A percentile compares a stretch with the other conserved stretches of the same genome.
These are phyloP conservation scores for Ovibos moschatus DNA, from an alignment of 2,113 vertebrate genomes.

Conservation along the genomic window DNA sequence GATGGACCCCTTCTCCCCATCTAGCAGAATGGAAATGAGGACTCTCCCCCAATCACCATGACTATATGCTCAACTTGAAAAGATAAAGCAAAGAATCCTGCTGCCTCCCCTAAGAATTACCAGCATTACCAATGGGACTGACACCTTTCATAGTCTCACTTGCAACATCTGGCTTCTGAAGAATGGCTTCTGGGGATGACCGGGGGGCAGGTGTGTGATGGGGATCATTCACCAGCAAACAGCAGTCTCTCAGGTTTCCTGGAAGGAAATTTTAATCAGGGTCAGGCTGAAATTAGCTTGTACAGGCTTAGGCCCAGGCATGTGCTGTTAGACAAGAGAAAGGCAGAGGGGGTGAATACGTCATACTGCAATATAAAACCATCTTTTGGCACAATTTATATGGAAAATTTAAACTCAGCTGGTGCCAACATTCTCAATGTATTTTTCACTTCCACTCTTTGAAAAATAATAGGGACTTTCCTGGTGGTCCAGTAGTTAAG, in stretches of 20 bases:
- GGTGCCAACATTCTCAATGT: neutral
- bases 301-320: neutral
- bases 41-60: neutral
- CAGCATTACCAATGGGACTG: neutral
- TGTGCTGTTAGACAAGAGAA: neutral
- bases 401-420: neutral
- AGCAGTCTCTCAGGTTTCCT: slow-evolving; percentile 41
- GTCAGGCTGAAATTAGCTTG: neutral
- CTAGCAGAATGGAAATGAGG: neutral
- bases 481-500: neutral
- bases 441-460: neutral
- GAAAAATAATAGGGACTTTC: neutral
- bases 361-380: neutral
- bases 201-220: neutral
- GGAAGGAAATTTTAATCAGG: neutral
- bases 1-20: neutral
- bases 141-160: slow-evolving; percentile 48
- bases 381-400: neutral
- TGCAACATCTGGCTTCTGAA: slow-evolving; percentile 59
- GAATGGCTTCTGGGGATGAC: slow-evolving; percentile 12
- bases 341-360: no score
- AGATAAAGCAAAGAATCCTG: neutral
- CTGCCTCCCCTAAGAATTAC: neutral
- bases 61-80: neutral
- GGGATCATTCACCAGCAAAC: neutral